These are phyloP conservation scores for Antrozous pallidus DNA, from an alignment of 2,797 vertebrate genomes.

Conservation along the genomic window DNA sequence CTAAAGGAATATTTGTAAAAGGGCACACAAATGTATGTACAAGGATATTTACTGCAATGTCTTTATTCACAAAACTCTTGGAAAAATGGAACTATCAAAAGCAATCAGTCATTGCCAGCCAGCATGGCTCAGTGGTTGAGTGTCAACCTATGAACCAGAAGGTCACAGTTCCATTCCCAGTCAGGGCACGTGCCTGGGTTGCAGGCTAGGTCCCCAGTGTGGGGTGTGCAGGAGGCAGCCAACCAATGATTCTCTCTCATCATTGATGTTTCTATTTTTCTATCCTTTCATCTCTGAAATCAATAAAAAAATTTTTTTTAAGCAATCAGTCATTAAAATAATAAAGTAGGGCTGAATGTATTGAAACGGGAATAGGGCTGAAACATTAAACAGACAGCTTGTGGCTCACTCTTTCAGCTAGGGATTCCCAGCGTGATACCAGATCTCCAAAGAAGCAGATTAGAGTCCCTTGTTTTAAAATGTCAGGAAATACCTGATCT, in stretches of 20 bases:
- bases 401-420: background rate
- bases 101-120: background rate
- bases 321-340: background rate
- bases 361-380: background rate
- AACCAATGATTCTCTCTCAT: too few relatives aligned
- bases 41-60: background rate
- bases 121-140: too few relatives aligned
- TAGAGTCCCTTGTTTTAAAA: slow-evolving; percentile 13
- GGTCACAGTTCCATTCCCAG: too few relatives aligned
- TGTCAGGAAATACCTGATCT: background rate
- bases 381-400: background rate
- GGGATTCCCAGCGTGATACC: background rate
- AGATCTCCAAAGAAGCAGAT: background rate
- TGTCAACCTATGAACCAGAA: too few relatives aligned
- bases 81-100: background rate
- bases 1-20: background rate
- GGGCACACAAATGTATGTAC: background rate
- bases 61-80: slow-evolving; percentile 26
- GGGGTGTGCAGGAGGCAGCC: too few relatives aligned
- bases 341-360: background rate
- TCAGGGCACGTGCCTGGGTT: too few relatives aligned
- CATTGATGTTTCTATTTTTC: too few relatives aligned
- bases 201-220: too few relatives aligned
- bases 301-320: too few relatives aligned
- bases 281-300: too few relatives aligned